These are phyloP conservation scores for Herpailurus yagouaroundi DNA, from an alignment of 2,113 vertebrate species.

Conservation along the genomic window DNA sequence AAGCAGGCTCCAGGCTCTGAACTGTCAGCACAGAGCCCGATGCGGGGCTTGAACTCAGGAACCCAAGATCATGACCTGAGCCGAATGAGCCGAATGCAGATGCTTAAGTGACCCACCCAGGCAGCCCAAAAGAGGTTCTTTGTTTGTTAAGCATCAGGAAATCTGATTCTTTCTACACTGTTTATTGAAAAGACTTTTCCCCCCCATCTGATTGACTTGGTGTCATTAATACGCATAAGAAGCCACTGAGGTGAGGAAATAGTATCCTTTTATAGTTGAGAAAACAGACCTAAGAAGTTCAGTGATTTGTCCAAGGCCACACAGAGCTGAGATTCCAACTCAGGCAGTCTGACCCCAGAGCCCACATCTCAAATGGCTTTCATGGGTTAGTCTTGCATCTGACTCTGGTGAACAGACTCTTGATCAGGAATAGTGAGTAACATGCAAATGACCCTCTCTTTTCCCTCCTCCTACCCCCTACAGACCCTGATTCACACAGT, in stretches of 20 bases:
- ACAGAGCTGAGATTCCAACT: neutral
- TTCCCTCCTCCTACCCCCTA: neutral
- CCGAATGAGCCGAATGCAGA: too few relatives aligned
- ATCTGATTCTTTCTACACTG: neutral
- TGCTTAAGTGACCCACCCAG: too few relatives aligned
- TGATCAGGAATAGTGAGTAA: too few relatives aligned
- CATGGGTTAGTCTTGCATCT: too few relatives aligned
- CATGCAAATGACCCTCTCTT: neutral
- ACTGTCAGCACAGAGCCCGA: too few relatives aligned
- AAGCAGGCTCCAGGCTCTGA: too few relatives aligned
- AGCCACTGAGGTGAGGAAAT: neutral
- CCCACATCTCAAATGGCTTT: neutral
- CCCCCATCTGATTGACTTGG: neutral
- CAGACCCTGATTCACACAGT: neutral
- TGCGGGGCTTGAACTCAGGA: too few relatives aligned
- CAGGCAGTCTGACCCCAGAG: neutral
- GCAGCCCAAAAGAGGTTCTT: neutral
- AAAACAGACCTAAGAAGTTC: neutral
- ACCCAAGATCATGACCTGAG: too few relatives aligned
- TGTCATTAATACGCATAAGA: neutral
- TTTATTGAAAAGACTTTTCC: neutral
- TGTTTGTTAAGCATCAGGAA: neutral
- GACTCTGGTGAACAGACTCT: neutral
- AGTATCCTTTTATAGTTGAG: neutral
- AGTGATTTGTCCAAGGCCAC: neutral